Percentiles rank a stretch among this genome's conserved stretches.
Conservation (phyloP, 2,113 vertebrate species). For the Thinocorus orbignyianus region DNA sequence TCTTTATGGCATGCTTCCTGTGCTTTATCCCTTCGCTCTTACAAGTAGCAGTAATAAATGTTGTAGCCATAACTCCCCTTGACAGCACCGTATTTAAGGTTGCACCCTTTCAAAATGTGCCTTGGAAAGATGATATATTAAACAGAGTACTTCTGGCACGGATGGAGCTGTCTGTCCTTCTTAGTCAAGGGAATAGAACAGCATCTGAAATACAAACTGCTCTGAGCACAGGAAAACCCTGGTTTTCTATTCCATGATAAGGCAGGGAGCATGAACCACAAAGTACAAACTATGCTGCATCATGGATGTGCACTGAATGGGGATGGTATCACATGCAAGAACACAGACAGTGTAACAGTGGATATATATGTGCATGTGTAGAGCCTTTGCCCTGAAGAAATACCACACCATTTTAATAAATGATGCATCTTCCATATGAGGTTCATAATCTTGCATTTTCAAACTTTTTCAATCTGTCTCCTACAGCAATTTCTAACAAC, state of each 20-base stretch:
- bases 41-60: conserved; percentile 4
- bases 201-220: background rate
- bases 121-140: background rate
- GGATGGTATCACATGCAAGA: background rate
- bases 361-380: background rate
- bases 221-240: background rate
- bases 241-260: background rate
- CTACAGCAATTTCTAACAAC: background rate
- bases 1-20: background rate
- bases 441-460: background rate
- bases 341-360: background rate
- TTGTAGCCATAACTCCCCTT: background rate
- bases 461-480: background rate
- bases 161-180: conserved; percentile 4
- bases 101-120: conserved; percentile 32
- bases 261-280: background rate
- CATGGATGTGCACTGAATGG: background rate
- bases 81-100: conserved; percentile 29
- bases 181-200: background rate
- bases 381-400: background rate
- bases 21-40: background rate
- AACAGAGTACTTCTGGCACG: conserved; percentile 2
- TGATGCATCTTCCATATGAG: background rate
- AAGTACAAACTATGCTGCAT: background rate
- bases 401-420: background rate